Conservation (phyloP, 2,888 invertebrate genomes). For the Cerastis leucographa region DNA sequence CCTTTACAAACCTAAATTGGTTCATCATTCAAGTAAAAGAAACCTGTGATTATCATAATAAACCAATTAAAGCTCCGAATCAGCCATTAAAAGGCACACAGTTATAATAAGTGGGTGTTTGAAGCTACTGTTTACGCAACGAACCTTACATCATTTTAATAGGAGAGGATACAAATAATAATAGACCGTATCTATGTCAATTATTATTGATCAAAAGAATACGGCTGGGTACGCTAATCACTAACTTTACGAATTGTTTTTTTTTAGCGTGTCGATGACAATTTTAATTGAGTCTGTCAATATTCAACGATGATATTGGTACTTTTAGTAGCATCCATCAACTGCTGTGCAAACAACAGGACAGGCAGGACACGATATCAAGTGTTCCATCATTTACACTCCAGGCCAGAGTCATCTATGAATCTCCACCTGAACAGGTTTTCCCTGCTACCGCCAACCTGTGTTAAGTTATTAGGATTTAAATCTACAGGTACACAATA, state of each 20-base stretch:
- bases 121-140: conserved; percentile 34
- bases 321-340: too few relatives aligned
- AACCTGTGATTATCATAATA: conserved; percentile 30
- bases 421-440: too few relatives aligned
- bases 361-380: too few relatives aligned
- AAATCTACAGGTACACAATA: background rate
- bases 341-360: too few relatives aligned
- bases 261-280: too few relatives aligned
- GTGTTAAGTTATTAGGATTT: background rate
- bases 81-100: conserved; percentile 4
- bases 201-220: background rate
- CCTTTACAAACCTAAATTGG: conserved; percentile 14
- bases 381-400: too few relatives aligned
- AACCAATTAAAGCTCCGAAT: conserved; percentile 4
- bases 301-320: too few relatives aligned
- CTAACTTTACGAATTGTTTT: background rate
- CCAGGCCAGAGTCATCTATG: too few relatives aligned
- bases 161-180: background rate
- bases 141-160: background rate
- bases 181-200: background rate
- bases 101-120: conserved; percentile 2
- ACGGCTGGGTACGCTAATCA: too few relatives aligned
- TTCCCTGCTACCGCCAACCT: too few relatives aligned
- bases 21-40: conserved; percentile 1
- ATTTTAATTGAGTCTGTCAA: too few relatives aligned